Conservation (phyloP, 2,888 invertebrate species). For the Miltochrista miniata region DNA sequence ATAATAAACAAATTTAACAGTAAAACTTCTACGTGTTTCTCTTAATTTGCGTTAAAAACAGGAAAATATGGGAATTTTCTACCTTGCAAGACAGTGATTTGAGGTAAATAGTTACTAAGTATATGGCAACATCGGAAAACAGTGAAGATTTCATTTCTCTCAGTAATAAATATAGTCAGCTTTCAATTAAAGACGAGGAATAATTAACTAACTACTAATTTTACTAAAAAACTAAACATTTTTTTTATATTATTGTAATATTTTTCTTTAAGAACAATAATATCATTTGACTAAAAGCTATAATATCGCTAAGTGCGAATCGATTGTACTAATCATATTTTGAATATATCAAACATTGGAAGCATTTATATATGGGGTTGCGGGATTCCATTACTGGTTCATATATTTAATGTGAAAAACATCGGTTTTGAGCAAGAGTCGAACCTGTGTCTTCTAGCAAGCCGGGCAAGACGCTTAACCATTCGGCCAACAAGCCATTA, state of each 20-base stretch:
- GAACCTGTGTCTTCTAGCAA: too few species aligned
- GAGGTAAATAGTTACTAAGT: slow-evolving; percentile 73
- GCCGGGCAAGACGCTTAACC: too few species aligned
- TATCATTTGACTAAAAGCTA: slow-evolving; percentile 46
- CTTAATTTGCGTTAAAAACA: slow-evolving; percentile 16
- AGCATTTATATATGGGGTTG: slow-evolving; percentile 57
- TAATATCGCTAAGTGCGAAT: slow-evolving; percentile 60
- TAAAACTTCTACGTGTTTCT: slow-evolving; percentile 27
- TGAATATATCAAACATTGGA: slow-evolving; percentile 53
- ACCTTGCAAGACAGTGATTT: slow-evolving; percentile 55
- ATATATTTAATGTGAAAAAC: too few species aligned
- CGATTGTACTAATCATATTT: slow-evolving; percentile 71
- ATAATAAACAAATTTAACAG: slow-evolving; percentile 30
- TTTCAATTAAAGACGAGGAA: slow-evolving; percentile 38
- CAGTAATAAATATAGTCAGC: slow-evolving; percentile 37
- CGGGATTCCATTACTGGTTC: slow-evolving; percentile 22
- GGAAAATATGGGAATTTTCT: slow-evolving; percentile 23
- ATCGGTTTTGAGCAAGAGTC: too few species aligned
- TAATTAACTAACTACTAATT: slow-evolving; percentile 59
- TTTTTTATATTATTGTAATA: slow-evolving; percentile 56
- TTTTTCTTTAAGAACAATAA: slow-evolving; percentile 46
- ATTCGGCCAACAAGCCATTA: too few species aligned
- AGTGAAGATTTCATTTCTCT: slow-evolving; percentile 32
- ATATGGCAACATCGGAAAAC: slow-evolving; percentile 77
- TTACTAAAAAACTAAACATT: slow-evolving; percentile 53